Evolutionary conservation across 2,113 vertebrate genomes (phyloP).

Genomic region (Craseonycteris thonglongyai): DNA sequence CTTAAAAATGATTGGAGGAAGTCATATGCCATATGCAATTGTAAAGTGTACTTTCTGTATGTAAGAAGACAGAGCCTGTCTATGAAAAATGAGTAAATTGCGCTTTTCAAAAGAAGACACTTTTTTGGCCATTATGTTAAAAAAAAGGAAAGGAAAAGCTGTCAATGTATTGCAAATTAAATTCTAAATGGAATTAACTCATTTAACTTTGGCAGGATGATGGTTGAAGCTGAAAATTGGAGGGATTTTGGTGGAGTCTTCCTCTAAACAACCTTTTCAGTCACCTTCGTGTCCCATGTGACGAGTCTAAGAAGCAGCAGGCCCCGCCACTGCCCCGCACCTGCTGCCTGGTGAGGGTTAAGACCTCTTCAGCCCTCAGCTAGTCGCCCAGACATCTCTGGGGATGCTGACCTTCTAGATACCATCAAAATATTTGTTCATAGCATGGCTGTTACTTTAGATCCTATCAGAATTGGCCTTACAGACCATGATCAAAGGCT

Average conservation of each 20-base stretch:
- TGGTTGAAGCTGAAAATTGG: neutral
- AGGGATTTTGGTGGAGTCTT: neutral
- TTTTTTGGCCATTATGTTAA: neutral
- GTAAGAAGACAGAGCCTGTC: neutral
- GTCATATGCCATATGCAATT: neutral
- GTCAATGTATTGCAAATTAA: neutral
- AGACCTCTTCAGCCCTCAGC: neutral
- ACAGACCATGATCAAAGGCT: neutral
- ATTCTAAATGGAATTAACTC: slow-evolving; percentile 1
- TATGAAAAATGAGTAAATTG: neutral
- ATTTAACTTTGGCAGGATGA: neutral
- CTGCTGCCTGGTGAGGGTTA: neutral
- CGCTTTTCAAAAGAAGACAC: neutral
- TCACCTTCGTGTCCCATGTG: neutral
- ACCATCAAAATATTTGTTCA: neutral
- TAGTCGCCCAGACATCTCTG: neutral
- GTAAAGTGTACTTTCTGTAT: neutral
- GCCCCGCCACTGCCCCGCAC: neutral
- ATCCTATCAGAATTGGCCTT: neutral
- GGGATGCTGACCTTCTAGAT: neutral
- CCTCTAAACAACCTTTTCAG: neutral
- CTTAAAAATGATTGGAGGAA: neutral
- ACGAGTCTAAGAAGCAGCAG: neutral
- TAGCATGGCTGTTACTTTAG: neutral
- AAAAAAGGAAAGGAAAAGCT: neutral